Evolutionary conservation across 1,140 invertebrate species (phyloP).

Genomic region (Drosophila pseudoobscura): DNA sequence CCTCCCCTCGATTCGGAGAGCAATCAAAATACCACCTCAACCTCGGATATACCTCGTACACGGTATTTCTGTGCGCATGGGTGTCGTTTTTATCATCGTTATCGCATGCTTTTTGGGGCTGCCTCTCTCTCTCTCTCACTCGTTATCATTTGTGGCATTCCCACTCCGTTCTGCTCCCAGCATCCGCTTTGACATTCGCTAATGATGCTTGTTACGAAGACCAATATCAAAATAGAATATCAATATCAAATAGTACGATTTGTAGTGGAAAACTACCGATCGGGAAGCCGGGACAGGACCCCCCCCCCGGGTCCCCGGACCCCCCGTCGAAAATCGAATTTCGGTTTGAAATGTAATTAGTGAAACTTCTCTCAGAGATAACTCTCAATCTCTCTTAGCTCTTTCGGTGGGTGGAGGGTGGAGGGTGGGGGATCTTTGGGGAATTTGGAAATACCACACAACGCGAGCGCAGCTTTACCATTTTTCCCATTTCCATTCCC

Average conservation of each 20-base stretch:
- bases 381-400: no score
- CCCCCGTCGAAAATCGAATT: background rate
- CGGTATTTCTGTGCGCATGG: no score
- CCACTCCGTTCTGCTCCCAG: background rate
- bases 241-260: no score
- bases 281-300: background rate
- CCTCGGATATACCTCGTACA: background rate
- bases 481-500: background rate
- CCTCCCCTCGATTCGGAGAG: background rate
- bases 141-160: background rate
- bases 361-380: conserved; percentile 9
- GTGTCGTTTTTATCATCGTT: background rate
- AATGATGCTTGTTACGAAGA: conserved; percentile 16
- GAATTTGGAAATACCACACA: conserved; percentile 19
- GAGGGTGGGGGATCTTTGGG: background rate
- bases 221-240: no score
- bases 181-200: conserved; percentile 24
- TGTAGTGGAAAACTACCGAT: conserved; percentile 10
- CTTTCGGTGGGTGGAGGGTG: no score
- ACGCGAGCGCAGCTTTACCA: background rate
- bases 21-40: background rate
- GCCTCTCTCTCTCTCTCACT: background rate
- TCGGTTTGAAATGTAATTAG: conserved; percentile 19
- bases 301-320: no score
- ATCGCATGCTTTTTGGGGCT: background rate